Evolutionary conservation across 2,888 invertebrate species (phyloP).

Genomic region (Acrobasis suavella): DNA sequence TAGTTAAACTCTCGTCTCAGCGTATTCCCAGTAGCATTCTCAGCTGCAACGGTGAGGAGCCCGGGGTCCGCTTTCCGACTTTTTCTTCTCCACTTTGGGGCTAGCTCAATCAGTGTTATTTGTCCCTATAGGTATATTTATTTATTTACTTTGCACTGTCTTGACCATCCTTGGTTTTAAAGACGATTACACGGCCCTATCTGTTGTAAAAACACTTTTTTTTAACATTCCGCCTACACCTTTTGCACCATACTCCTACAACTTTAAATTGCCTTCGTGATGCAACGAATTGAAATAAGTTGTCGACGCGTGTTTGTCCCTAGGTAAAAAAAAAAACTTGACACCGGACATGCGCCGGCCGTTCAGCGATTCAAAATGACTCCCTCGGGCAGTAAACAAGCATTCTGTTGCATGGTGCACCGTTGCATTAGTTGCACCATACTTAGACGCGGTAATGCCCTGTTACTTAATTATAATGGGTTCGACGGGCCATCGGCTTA

Average conservation of each 20-base stretch:
- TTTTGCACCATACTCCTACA: background rate
- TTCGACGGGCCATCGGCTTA: constrained; percentile 10
- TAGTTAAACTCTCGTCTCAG: too few species aligned
- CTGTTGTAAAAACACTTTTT: too few species aligned
- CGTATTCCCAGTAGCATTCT: too few species aligned
- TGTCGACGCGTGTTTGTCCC: constrained; percentile 9
- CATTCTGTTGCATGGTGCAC: constrained; percentile 9
- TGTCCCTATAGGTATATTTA: too few species aligned
- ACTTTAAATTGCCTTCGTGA: constrained; percentile 7
- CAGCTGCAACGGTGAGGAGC: too few species aligned
- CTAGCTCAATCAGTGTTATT: too few species aligned
- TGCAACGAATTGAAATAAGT: constrained; percentile 12
- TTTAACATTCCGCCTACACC: background rate
- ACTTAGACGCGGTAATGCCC: constrained; percentile 22
- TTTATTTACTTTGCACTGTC: too few species aligned
- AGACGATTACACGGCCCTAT: too few species aligned
- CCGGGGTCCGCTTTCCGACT: too few species aligned
- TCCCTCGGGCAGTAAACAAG: constrained; percentile 11
- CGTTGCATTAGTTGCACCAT: constrained; percentile 19
- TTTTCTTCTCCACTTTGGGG: too few species aligned
- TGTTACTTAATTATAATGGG: constrained; percentile 20
- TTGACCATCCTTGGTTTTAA: too few species aligned
- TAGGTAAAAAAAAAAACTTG: constrained; percentile 12
- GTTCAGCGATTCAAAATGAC: constrained; percentile 14
- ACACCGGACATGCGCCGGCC: constrained; percentile 16